A percentile compares a stretch with the other conserved stretches of the same genome.
These are phyloP conservation scores for Sipha flava DNA, from an alignment of 1,140 invertebrate species.

Conservation along the genomic window DNA sequence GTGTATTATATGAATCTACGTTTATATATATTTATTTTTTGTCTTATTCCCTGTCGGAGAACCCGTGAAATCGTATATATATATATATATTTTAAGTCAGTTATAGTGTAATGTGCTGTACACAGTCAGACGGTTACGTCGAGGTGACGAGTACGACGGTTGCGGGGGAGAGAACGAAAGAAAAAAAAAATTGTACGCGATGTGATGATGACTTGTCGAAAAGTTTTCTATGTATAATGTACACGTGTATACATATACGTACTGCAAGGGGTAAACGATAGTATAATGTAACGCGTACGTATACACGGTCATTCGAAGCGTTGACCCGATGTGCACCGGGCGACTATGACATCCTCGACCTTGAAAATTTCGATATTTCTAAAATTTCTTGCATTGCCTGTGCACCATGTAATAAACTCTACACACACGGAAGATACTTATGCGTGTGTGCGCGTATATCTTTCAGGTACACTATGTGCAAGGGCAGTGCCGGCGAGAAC, in stretches of 20 bases:
- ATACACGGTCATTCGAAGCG: background rate
- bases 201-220: conserved; percentile 5
- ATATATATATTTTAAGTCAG: too few relatives aligned
- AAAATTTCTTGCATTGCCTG: background rate
- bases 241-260: background rate
- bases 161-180: background rate
- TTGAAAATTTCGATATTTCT: background rate
- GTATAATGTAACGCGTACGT: background rate
- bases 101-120: too few relatives aligned
- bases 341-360: background rate
- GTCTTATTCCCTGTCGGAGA: background rate
- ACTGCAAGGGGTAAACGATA: background rate
- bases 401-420: too few relatives aligned
- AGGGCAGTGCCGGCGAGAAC: too few relatives aligned
- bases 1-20: too few relatives aligned
- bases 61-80: background rate
- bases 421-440: background rate
- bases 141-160: too few relatives aligned
- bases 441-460: too few relatives aligned
- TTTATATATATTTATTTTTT: background rate
- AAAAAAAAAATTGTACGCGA: background rate
- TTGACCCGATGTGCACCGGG: background rate
- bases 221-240: background rate
- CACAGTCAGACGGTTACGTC: background rate
- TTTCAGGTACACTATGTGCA: too few relatives aligned